phyloP scores from a whole-genome alignment of 2,797 vertebrate genomes.

The Sebastes miniatus region DNA sequence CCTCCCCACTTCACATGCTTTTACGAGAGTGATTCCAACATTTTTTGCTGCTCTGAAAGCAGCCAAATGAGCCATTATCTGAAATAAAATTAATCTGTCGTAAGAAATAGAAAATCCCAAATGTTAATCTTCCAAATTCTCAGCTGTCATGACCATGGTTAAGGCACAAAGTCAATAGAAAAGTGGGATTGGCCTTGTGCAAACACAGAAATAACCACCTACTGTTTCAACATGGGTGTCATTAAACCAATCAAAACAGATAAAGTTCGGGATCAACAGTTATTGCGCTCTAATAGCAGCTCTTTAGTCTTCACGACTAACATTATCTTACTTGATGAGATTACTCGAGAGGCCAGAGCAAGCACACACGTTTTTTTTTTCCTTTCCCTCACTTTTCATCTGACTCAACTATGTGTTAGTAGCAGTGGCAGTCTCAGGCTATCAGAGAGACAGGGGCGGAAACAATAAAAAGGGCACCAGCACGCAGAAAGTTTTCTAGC shows the following conservation, averaged over 20 bases:
- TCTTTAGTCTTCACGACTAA: neutral
- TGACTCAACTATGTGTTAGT: neutral
- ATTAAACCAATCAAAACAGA: neutral
- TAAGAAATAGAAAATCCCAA: no score
- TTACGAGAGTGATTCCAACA: neutral
- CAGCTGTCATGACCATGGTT: neutral
- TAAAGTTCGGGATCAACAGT: neutral
- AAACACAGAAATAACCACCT: neutral
- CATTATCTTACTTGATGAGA: neutral
- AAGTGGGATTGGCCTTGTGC: neutral
- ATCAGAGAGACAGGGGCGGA: fast-evolving
- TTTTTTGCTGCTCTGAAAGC: neutral
- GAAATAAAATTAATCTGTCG: neutral
- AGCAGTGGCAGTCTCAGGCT: neutral
- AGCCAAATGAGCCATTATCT: neutral
- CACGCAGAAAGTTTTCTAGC: neutral
- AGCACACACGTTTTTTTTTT: neutral
- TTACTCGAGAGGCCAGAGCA: neutral
- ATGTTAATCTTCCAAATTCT: no score
- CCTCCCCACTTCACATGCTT: neutral
- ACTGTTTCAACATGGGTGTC: neutral
- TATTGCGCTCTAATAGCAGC: neutral
- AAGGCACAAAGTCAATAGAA: neutral
- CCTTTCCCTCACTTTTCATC: neutral
- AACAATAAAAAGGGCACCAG: no score